Evolutionary conservation across 2,113 vertebrate genomes (phyloP), one percentile per base, ranked within the genome.

Genomic region (Elephas maximus): DNA sequence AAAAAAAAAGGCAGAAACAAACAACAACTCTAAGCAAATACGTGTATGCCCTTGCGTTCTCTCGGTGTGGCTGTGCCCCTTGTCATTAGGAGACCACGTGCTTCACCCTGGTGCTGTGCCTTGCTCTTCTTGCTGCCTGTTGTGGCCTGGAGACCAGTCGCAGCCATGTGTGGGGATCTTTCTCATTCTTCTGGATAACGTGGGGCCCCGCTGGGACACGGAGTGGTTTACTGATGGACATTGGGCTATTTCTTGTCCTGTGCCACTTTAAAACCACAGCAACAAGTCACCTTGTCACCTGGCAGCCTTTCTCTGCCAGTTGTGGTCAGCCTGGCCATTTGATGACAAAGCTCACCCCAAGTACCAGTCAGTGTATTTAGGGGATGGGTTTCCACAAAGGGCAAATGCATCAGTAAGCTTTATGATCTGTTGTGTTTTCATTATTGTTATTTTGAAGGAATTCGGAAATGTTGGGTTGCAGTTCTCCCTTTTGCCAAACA

Each of bases 41-140:
- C 1, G 5, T 0, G 0, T 0, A 0, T 30, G 17, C 30, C 23
- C 74, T 33, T 41, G 41, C 21, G 0, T 41, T 17, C 15, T 17
- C 14, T 20, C 21, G 8, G 1, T 12, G 30, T 6, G 2, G 9
- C 8, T 3, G 6, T 4, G 12, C 44, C 28, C 51, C 28, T 77
- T 33, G 30, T 33, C 26, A 17, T 37, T 2, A n/a, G 4, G 30
- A 73, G 69, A 20, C 12, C 2, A 33, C 33, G 6, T 48, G 0
- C 57, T 0, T 37, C 41, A 37, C 21, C 41, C 9, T 24, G 5
- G 24, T n/a, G 4, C 41, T 10, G n/a, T 76, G 17, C 69, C 17
- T 73, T 0, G 0, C 30, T 7, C 15, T 17, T 0, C 60, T 28
- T 33, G 26, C 8, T 14, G 21, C 17, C 10, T 7, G 69, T 33